Percentiles rank a stretch among this genome's conserved stretches.
Conservation (phyloP, 2,113 vertebrate species). For the Guaruba guarouba region DNA sequence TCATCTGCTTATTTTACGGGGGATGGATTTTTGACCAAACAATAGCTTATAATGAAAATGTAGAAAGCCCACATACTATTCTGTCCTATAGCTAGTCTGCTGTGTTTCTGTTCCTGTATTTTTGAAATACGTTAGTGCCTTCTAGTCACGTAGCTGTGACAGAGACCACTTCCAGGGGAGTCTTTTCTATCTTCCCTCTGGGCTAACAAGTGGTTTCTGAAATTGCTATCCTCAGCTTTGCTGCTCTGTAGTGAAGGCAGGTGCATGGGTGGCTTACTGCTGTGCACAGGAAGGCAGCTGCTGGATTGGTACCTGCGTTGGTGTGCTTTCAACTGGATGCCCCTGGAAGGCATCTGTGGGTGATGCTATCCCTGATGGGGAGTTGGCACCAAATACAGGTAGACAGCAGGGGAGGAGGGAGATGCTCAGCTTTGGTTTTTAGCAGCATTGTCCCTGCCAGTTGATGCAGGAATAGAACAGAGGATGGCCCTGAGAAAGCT, state of each 20-base stretch:
- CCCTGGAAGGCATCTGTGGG: neutral
- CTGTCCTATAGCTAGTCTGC: neutral
- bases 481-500: neutral
- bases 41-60: neutral
- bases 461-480: neutral
- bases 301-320: neutral
- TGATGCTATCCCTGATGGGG: neutral
- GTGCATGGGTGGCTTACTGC: accelerated
- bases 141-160: neutral
- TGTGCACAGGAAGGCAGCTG: neutral
- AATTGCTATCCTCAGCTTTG: neutral
- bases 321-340: neutral
- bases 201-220: neutral
- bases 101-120: neutral
- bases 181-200: neutral
- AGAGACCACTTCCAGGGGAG: neutral
- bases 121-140: neutral
- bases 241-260: neutral
- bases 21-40: neutral
- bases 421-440: neutral
- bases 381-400: neutral
- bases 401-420: neutral
- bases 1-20: neutral
- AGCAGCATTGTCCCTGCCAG: neutral
- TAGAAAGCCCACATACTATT: neutral